A percentile compares a stretch with the other conserved stretches of the same genome.
Evolutionary conservation across 2,888 invertebrate genomes (phyloP).

Genomic region (Spatulosminthurus flaviceps): DNA sequence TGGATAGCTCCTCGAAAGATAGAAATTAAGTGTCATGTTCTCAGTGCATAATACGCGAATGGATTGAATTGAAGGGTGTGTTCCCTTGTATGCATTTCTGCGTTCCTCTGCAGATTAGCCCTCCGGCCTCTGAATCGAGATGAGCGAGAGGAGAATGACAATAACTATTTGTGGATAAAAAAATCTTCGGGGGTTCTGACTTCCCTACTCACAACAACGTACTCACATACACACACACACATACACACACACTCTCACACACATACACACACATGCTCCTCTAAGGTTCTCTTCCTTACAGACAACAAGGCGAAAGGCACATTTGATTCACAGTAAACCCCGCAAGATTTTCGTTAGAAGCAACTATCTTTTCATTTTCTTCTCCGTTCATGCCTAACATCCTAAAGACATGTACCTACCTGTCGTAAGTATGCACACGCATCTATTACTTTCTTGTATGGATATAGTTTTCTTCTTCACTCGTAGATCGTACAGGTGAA

Average conservation of each 20-base stretch:
- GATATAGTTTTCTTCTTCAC: no score
- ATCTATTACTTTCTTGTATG: no score
- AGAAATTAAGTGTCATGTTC: conserved; percentile 53
- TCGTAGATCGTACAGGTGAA: no score
- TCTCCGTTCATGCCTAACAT: neutral
- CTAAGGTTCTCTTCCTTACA: conserved; percentile 35
- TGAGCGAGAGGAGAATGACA: conserved; percentile 63
- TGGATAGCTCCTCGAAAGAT: conserved; percentile 43
- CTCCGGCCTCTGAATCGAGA: conserved; percentile 55
- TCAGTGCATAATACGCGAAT: conserved; percentile 49
- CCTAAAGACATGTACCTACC: no score
- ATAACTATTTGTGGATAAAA: conserved; percentile 62
- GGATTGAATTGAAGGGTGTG: conserved; percentile 57
- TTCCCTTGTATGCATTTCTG: conserved; percentile 49
- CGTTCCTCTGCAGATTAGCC: conserved; percentile 61
- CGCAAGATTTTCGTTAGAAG: conserved; percentile 1
- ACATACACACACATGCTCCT: conserved; percentile 24
- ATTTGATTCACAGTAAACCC: conserved; percentile 21
- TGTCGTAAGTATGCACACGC: no score
- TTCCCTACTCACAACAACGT: conserved; percentile 8
- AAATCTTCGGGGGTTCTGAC: conserved; percentile 43
- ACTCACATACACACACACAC: conserved; percentile 22
- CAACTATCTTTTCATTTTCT: conserved; percentile 31
- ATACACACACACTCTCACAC: conserved; percentile 3
- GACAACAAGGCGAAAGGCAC: conserved; percentile 44